Percentiles rank a stretch among this genome's conserved stretches.
Evolutionary conservation across 2,113 vertebrate genomes (phyloP).

Genomic region (Polypterus bichir): DNA sequence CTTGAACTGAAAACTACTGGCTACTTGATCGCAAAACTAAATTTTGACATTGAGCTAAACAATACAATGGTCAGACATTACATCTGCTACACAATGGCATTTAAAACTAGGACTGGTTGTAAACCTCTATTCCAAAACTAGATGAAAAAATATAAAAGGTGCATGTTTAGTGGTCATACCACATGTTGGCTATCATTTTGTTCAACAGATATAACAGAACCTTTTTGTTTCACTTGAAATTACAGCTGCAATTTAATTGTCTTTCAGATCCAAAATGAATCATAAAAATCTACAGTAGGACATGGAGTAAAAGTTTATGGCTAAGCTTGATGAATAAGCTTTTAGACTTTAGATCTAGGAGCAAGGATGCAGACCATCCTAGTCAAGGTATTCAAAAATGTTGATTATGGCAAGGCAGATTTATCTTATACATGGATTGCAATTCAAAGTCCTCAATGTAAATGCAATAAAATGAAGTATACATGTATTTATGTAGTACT

Average conservation of each 20-base stretch:
- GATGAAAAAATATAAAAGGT: background rate
- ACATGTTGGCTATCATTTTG: slow-evolving; percentile 4
- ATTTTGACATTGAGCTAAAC: too few relatives aligned
- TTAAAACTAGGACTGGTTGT: too few relatives aligned
- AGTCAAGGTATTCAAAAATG: slow-evolving; percentile 13
- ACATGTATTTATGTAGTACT: slow-evolving; percentile 5
- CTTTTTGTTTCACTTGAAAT: slow-evolving; percentile 1
- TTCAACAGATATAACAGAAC: background rate
- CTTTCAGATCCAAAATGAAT: slow-evolving; percentile 19
- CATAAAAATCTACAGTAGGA: slow-evolving; percentile 18
- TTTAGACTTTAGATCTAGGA: slow-evolving; percentile 17
- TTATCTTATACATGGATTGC: slow-evolving; percentile 2
- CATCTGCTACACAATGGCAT: too few relatives aligned
- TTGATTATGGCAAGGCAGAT: background rate
- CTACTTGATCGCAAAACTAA: too few relatives aligned
- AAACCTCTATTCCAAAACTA: too few relatives aligned
- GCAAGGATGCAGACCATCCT: slow-evolving; percentile 16
- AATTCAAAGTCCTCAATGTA: background rate
- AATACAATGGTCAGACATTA: too few relatives aligned
- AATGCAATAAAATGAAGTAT: background rate
- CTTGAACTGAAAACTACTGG: too few relatives aligned
- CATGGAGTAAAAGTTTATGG: slow-evolving; percentile 20
- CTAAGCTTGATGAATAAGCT: slow-evolving; percentile 22
- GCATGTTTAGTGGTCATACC: background rate
- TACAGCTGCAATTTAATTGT: slow-evolving; percentile 6